Base-by-base conservation (phyloP, 2,888 invertebrate species). In the Cephalotes varians region DNA sequence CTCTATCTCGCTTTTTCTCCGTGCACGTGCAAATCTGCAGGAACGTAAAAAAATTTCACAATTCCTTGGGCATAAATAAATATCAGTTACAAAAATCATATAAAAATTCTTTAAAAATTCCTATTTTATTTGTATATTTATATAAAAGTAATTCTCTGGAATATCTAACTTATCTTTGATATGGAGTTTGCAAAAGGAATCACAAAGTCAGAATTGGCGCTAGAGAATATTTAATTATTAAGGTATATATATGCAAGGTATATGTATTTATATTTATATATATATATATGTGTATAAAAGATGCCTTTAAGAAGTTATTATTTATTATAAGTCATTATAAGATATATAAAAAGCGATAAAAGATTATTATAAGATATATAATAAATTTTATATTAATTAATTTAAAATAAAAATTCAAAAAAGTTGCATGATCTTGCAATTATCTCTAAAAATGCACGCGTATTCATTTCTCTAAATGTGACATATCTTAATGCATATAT, bases 1-100 rank as follows among this genome's bases (percentile, higher is more conserved):
- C 76, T 84, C 64, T 65, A 44, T 82, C 31, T 81, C 71, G 60
- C 40, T 34, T 82, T 58, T 25, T 83, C 81, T 54, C 64, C n/a
- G 62, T 44, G 56, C 84, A 79, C 73, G 82, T 79, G 82, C 76
- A 73, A 65, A 44, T 60, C 51, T 15, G 40, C 44, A 77, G 54
- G 44, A 56, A 51, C 37, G 49, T 76, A 54, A 1, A 37, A 54
- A 21, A 18, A 56, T 67, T 18, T 77, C 18, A 7, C 31, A 4
- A 9, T n/a, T 56, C 18, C 44, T 21, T 4, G 10, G 25, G 15
- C n/a, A 65, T 40, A 54, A 28, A 65, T 12, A 54, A 12, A 2
- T 2, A 10, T n/a, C n/a, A 34, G 1, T 62, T 62, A 10, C 10
- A 15, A 49, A 69, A 71, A 72, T 21, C 25, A 34, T 15, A 7